Evolutionary conservation across 2,888 invertebrate species (phyloP).

Genomic region (Griposia aprilina): DNA sequence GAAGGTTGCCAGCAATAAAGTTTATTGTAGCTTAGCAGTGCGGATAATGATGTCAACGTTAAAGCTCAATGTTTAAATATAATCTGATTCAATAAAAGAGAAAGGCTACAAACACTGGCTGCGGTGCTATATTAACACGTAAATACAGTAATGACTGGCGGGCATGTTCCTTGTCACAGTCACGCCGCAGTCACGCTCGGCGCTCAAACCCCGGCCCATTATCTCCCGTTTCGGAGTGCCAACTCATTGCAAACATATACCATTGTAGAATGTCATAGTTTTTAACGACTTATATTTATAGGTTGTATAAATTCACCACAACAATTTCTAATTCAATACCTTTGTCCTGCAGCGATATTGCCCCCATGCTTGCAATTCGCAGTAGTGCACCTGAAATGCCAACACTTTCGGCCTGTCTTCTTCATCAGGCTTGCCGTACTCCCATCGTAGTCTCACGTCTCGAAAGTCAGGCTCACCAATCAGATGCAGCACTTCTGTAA

Average conservation of each 20-base stretch:
- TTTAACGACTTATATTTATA: conserved; percentile 54
- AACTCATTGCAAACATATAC: conserved; percentile 68
- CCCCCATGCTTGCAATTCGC: conserved; percentile 95
- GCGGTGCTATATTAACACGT: conserved; percentile 71
- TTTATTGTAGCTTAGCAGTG: conserved; percentile 38
- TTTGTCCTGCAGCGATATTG: conserved; percentile 93
- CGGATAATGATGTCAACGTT: conserved; percentile 52
- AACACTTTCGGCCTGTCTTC: conserved; percentile 85
- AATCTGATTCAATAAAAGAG: conserved; percentile 63
- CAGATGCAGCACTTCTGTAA: conserved; percentile 91
- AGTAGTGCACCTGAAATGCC: conserved; percentile 93
- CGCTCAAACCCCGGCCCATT: conserved; percentile 77
- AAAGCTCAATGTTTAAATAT: conserved; percentile 46
- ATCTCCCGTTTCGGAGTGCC: conserved; percentile 82
- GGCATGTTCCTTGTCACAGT: conserved; percentile 74
- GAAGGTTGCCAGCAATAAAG: conserved; percentile 4
- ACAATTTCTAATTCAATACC: conserved; percentile 77
- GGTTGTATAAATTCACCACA: background rate
- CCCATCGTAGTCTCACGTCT: conserved; percentile 92
- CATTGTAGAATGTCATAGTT: conserved; percentile 61
- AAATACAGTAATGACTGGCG: conserved; percentile 72
- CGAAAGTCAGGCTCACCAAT: conserved; percentile 93
- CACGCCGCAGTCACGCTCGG: conserved; percentile 76
- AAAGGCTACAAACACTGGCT: conserved; percentile 60
- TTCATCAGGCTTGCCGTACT: conserved; percentile 86